Base-by-base conservation (phyloP, 2,113 vertebrate genomes). In the Periophthalmodon schlosseri region DNA sequence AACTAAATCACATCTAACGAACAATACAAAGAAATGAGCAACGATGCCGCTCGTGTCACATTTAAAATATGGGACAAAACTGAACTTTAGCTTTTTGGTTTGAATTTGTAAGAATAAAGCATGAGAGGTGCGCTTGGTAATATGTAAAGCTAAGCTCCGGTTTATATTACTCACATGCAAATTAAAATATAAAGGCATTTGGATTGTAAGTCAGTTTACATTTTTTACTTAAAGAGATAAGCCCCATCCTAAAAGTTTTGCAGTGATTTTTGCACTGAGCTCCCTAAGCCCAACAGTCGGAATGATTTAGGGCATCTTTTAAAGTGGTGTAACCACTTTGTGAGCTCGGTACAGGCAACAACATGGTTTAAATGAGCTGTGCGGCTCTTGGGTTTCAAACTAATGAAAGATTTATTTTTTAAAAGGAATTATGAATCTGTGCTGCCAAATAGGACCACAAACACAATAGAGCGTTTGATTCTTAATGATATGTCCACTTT, bases 271-370 rank as follows among this genome's bases (percentile, higher is more conserved):
- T 67, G 70, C 8, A 66, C 14, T 28, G 16, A 72, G 21, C 1
- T 74, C 50, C 74, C 23, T 5, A 16, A 78, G 50, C 47, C 47
- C 66, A 72, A 85, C 54, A 58, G 65, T 74, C n/a, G 77, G 47
- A 89, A 86, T 82, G 73, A 90, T 89, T 87, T 18, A 87, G 49
- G 34, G n/a, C 20, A 2, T 79, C 23, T 75, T 88, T 5, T 66
- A 54, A 61, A 46, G 47, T 21, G 58, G 52, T 34, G 65, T 73
- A 63, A 50, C 65, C 49, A 47, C 1, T 13, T 67, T 60, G 71
- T 4, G 13, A 68, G 66, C 46, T 65, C 9, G 13, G 44, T 46
- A 39, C 33, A 70, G 81, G 70, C 57, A 80, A 79, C 70, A 68
- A 70, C 74, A 76, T 75, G 18, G 16, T 57, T 77, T 75, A 61